Base-by-base conservation (phyloP, 2,888 invertebrate species). In the Lepeophtheirus nordmannii region DNA sequence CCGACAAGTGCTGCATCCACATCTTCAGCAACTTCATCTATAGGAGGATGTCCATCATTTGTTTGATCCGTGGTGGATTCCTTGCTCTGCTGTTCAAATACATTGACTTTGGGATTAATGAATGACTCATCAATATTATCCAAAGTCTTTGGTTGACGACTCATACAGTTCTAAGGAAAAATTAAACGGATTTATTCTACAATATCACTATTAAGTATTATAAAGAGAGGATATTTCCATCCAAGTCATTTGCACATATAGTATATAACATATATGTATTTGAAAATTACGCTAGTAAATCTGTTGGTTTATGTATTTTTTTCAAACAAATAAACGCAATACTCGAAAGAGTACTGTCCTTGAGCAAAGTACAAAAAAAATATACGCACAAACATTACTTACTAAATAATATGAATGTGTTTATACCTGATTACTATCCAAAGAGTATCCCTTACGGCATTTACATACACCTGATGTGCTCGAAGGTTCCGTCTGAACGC, bases 371-470 rank as follows among this genome's bases (percentile, higher is more conserved):
- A 30, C 30, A 30, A 30, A 53, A 17, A 30, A 30, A 53, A 17
- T 53, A n/a, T 17, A 53, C 20, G 53, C 53, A 17, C 53, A 53
- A 53, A 20, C 20, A n/a, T 53, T 53, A 53, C 1, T 8, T 53
- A 17, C 7, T n/a, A 20, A 53, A 20, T n/a, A 20, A 53, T 30
- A 23, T 57, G n/a, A 11, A 5, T 12, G 23, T 37, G 3, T 37
- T n/a, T 53, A 30, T 63, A 63, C 63, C 56, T 53, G 46, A 56
- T 63, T 53, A 14, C 11, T 10, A 17, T 63, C 40, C 39, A 41
- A 14, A n/a, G 22, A 10, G 37, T 46, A 63, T 17, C 63, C 63
- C 38, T 20, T 22, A 17, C 41, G 22, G 56, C 63, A 63, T n/a
- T 63, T 20, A 53, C 63, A 63, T 17, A 20, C 12, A 12, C 63